phyloP scores from a whole-genome alignment of 2,888 invertebrate species.

The Parnassius apollo region DNA sequence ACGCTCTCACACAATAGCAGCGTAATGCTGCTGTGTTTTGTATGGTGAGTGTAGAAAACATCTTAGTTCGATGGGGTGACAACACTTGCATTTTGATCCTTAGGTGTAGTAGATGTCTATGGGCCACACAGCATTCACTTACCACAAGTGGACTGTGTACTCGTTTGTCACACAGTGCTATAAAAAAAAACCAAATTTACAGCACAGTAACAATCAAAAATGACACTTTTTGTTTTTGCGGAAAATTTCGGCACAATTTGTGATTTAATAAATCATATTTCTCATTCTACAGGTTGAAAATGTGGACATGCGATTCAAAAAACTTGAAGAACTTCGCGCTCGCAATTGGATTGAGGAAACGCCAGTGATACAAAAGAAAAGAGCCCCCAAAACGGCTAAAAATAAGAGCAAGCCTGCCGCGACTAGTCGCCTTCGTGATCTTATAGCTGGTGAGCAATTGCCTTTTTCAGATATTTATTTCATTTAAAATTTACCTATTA shows the following conservation, averaged over 20 bases:
- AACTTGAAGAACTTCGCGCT: slow-evolving; percentile 63
- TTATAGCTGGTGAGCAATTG: slow-evolving; percentile 61
- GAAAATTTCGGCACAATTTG: background rate
- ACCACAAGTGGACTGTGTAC: too few species aligned
- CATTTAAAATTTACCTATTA: background rate
- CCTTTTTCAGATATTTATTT: too few species aligned
- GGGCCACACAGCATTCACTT: too few species aligned
- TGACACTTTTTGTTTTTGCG: background rate
- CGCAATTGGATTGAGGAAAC: slow-evolving; percentile 78
- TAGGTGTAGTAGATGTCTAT: too few species aligned
- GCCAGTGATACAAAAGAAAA: slow-evolving; percentile 31
- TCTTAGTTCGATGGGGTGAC: too few species aligned
- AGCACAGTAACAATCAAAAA: too few species aligned
- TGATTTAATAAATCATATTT: background rate
- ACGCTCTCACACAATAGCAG: too few species aligned
- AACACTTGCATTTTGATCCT: too few species aligned
- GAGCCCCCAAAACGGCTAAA: background rate
- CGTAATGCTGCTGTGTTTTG: too few species aligned
- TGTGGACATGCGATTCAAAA: slow-evolving; percentile 82
- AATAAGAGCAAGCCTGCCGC: slow-evolving; percentile 28
- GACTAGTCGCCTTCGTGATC: slow-evolving; percentile 54
- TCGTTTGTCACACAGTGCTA: too few species aligned
- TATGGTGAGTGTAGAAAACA: too few species aligned
- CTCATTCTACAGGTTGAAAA: slow-evolving; percentile 77
- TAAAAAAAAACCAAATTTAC: too few species aligned